Evolutionary conservation across 2,113 vertebrate genomes (phyloP), one percentile per base, ranked within the genome.

Genomic region (Dicrurus megarhynchus): DNA sequence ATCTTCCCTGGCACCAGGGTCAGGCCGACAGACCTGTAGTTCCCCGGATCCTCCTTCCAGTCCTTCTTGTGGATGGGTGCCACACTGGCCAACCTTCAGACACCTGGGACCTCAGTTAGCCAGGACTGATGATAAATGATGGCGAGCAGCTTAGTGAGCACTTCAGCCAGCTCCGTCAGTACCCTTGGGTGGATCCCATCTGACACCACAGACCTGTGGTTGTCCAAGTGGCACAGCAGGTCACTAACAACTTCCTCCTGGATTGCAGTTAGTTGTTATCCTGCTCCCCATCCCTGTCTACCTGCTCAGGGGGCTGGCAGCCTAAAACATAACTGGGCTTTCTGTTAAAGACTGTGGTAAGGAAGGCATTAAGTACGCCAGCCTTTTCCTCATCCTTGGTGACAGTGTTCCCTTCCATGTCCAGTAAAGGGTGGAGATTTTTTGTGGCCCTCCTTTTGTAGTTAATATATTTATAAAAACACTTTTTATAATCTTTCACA

Each of bases 341-440:
- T 3, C 37, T 68, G 10, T 6, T 4, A 21, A 42, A 22, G 21
- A 14, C 52, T 30, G 24, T 4, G 26, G 26, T 3, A 67, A 59
- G 3, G 35, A 67, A 32, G 33, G 32, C 37, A 44, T 68, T 37
- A 52, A 32, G 6, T 44, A 68, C 13, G 10, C 2, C 39, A 52
- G 5, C 22, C 2, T 69, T 28, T 61, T 69, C 55, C 33, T 46
- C 15, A n/a, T 79, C 12, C 47, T 73, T 55, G n/a, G 30, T 46
- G 41, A 41, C 10, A 3, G 1, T 39, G 6, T 30, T 70, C 41
- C 33, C 13, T 53, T 61, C 28, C 1, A 4, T 2, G 2, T 55
- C 4, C 23, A 39, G 1, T 46, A 37, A 59, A 44, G 15, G 13
- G 61, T 30, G 23, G 33, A 53, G n/a, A n/a, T 63, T 70, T 70